phyloP scores from a whole-genome alignment of 2,113 vertebrate species.

The Phalacrocorax aristotelis region DNA sequence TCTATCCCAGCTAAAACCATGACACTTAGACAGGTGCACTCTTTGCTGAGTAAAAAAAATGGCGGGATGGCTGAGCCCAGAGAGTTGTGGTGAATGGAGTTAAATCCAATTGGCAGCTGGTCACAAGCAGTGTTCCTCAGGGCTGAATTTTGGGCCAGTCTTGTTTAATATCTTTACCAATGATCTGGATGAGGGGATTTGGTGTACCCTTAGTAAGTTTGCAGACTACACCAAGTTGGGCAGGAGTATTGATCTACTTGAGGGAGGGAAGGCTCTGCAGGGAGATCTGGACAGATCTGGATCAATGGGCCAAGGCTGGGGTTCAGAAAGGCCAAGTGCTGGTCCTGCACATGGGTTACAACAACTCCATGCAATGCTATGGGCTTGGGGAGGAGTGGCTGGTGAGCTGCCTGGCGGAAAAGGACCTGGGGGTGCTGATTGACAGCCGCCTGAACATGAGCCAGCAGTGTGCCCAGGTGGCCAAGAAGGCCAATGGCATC shows the following conservation, averaged over 20 bases:
- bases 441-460: background rate
- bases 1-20: too few species aligned
- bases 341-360: background rate
- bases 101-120: rapidly evolving
- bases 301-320: too few species aligned
- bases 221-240: too few species aligned
- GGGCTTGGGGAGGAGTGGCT: background rate
- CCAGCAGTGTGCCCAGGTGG: background rate
- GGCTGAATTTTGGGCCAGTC: background rate
- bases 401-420: background rate
- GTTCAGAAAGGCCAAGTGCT: background rate
- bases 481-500: background rate
- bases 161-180: background rate
- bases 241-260: too few species aligned
- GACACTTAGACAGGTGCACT: background rate
- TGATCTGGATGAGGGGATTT: too few species aligned
- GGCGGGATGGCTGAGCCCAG: too few species aligned
- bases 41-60: background rate
- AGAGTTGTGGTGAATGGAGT: background rate
- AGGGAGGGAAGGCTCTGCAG: too few species aligned
- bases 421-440: background rate
- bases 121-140: background rate
- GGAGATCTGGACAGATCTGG: too few species aligned
- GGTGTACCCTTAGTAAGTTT: too few species aligned
- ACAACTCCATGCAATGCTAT: rapidly evolving